Conservation (phyloP, 2,113 vertebrate genomes). For the Nerophis lumbriciformis region DNA sequence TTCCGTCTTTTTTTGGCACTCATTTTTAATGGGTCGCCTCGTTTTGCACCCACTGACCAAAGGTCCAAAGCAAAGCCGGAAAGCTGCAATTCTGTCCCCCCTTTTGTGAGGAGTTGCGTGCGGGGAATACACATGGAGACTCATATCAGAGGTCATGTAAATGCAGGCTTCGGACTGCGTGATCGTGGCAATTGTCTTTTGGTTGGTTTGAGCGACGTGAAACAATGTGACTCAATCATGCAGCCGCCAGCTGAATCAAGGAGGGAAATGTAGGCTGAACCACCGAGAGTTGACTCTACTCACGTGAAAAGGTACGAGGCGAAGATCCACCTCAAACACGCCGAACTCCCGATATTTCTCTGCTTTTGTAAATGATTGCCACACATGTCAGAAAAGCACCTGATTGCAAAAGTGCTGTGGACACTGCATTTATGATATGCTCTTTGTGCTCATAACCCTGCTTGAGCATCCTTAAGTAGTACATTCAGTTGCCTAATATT, state of each 20-base stretch:
- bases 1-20: constrained; percentile 66
- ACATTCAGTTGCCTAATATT: not conserved
- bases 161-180: constrained; percentile 66
- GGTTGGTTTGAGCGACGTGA: constrained; percentile 77
- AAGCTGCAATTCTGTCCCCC: constrained; percentile 40
- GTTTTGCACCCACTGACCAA: constrained; percentile 55
- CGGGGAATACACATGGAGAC: constrained; percentile 76
- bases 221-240: constrained; percentile 82
- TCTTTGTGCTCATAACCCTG: not conserved
- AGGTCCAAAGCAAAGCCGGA: constrained; percentile 48
- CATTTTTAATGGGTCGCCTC: constrained; percentile 70
- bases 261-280: constrained; percentile 21
- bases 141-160: constrained; percentile 80
- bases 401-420: constrained; percentile 2
- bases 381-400: constrained; percentile 6
- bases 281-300: constrained; percentile 3
- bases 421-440: not conserved
- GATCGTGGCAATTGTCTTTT: constrained; percentile 79
- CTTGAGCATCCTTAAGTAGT: not conserved
- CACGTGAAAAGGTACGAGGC: not conserved
- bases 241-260: constrained; percentile 77
- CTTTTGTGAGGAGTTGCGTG: constrained; percentile 64
- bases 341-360: not conserved
- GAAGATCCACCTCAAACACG: not conserved
- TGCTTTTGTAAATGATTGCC: not conserved